These are phyloP conservation scores for Sinohyriopsis cumingii DNA, from an alignment of 2,888 invertebrate genomes.

Conservation along the genomic window DNA sequence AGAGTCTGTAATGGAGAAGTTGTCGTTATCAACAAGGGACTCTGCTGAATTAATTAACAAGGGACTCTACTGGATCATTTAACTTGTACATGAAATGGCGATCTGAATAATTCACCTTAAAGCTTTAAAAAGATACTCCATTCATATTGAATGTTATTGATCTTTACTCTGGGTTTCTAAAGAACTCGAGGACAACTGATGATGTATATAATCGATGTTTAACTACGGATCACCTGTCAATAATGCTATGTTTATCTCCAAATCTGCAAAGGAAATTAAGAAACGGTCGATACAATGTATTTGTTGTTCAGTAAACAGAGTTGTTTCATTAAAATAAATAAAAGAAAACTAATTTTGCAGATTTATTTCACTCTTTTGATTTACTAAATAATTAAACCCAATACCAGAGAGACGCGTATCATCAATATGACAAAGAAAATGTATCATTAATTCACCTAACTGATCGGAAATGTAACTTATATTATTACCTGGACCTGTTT, in stretches of 20 bases:
- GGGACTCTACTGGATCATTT: constrained; percentile 31
- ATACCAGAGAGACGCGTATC: no score
- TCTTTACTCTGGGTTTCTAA: constrained; percentile 43
- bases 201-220: not conserved
- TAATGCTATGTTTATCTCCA: constrained; percentile 40
- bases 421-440: no score
- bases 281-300: no score
- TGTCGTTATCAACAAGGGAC: constrained; percentile 26
- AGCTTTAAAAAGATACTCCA: constrained; percentile 20
- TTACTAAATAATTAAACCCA: no score
- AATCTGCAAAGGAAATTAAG: constrained; percentile 6
- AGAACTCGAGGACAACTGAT: constrained; percentile 41
- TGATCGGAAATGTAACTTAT: no score
- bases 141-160: constrained; percentile 45
- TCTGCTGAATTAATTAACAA: constrained; percentile 36
- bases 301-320: no score
- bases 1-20: constrained; percentile 41
- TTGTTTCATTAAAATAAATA: no score
- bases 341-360: no score
- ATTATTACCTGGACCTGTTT: no score
- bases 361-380: no score
- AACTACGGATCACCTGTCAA: constrained; percentile 10
- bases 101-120: constrained; percentile 29
- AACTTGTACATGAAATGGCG: constrained; percentile 35
- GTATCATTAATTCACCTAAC: no score